Evolutionary conservation across 2,797 vertebrate species (phyloP), one percentile per base, ranked within the genome.

Genomic region (Acanthurus leucopareius): DNA sequence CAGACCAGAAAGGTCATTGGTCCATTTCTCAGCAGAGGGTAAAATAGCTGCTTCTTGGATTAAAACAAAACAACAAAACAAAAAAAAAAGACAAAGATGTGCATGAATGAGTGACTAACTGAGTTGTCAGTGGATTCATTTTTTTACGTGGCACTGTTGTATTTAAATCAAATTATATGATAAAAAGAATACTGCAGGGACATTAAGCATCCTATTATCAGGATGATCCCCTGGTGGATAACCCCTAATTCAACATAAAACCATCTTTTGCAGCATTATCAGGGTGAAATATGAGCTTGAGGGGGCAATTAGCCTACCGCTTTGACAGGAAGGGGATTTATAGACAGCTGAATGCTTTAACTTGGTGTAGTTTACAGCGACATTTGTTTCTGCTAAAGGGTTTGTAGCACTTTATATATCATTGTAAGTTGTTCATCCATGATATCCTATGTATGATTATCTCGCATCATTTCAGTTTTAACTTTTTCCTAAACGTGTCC

Each of bases 1-100:
- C 65, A 73, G 66, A 71, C 68, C 40, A 14, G 16, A 89, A 85
- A 91, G 88, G 91, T 92, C 90, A 87, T 17, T 19, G 49, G 75
- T 78, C 61, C 61, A 61, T 73, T 58, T 56, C 1, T 7, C 38
- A 13, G 10, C 5, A 7, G 32, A 42, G 53, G 20, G 19, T 32
- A 51, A 35, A 57, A 15, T 19, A 4, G 1, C 22, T 60, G 17
- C n/a, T 19, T 45, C 13, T 45, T 64, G 47, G n/a, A 63, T 62
- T 49, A 19, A 48, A 54, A 84, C 58, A 86, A 60, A 65, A 32
- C 74, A 58, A 52, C 35, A 52, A 25, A 53, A 17, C 48, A 32
- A 72, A 79, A 35, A 35, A 35, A 58, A 54, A 42, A 52, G 38
- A 53, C n/a, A 58, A 32, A 76, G 60, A 80, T 54, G 56, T 42